Percentiles rank a stretch among this genome's conserved stretches.
Evolutionary conservation across 2,888 invertebrate species (phyloP).

Genomic region (Lypha dubia): DNA sequence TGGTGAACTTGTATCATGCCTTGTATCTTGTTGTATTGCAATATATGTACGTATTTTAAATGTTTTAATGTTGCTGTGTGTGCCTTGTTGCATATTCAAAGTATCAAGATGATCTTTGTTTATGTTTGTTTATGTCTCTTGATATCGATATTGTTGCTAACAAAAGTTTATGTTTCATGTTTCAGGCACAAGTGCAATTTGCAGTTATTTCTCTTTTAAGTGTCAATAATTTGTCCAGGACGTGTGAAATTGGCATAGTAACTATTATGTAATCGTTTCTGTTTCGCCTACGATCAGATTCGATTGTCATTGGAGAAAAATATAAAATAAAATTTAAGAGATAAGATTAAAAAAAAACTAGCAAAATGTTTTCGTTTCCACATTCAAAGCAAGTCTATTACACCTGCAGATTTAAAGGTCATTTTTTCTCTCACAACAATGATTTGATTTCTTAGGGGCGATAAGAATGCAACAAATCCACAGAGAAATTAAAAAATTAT

Average conservation of each 20-base stretch:
- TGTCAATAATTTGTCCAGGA: constrained; percentile 65
- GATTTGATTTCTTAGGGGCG: too few species aligned
- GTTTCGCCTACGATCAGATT: constrained; percentile 22
- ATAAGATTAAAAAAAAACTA: constrained; percentile 4
- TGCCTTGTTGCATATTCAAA: constrained; percentile 39
- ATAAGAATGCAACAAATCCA: too few species aligned
- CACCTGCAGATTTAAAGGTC: background rate
- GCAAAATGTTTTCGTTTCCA: background rate
- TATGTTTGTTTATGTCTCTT: constrained; percentile 57
- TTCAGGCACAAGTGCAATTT: constrained; percentile 70
- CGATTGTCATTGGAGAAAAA: background rate
- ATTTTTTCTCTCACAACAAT: too few species aligned
- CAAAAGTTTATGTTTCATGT: constrained; percentile 66
- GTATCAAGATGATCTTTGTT: constrained; percentile 66
- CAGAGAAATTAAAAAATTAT: too few species aligned
- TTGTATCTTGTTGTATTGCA: constrained; percentile 57
- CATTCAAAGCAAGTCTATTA: background rate
- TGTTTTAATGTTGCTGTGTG: constrained; percentile 32
- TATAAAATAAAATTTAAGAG: background rate
- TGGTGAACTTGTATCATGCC: constrained; percentile 66
- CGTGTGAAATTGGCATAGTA: constrained; percentile 49
- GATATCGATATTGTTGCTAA: constrained; percentile 54
- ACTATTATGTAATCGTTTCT: constrained; percentile 53
- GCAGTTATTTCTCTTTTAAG: constrained; percentile 63
- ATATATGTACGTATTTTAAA: constrained; percentile 49